Conservation (phyloP, 2,797 vertebrate species). For the Crenuchus spilurus region DNA sequence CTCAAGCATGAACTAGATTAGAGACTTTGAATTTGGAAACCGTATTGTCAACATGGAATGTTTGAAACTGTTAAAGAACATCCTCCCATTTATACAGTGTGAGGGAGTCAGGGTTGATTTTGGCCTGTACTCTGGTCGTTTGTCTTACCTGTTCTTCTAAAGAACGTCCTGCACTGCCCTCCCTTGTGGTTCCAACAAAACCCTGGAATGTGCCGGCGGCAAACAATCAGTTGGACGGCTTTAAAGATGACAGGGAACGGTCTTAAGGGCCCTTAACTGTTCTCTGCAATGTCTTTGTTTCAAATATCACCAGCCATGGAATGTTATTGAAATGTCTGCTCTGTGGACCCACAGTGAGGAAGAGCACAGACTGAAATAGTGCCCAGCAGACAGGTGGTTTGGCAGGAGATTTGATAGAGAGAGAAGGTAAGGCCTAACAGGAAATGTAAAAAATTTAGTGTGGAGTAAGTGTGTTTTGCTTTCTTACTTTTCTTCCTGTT, state of each 20-base stretch:
- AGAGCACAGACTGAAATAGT: constrained; percentile 2
- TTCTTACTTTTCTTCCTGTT: neutral
- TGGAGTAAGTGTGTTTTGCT: neutral
- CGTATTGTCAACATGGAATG: neutral
- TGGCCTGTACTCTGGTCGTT: constrained; percentile 1
- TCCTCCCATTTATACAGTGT: neutral
- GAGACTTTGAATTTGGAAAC: neutral
- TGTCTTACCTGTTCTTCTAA: neutral
- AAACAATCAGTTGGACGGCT: constrained; percentile 30
- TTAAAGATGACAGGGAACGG: constrained; percentile 32
- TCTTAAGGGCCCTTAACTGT: constrained; percentile 39
- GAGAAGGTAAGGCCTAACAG: neutral
- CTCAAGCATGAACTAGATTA: too few relatives aligned
- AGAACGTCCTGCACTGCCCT: constrained; percentile 2
- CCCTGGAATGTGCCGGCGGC: constrained; percentile 51
- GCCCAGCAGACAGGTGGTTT: constrained; percentile 25
- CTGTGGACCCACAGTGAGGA: constrained; percentile 17
- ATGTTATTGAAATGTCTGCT: constrained; percentile 48
- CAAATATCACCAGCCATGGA: constrained; percentile 24
- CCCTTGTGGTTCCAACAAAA: constrained; percentile 11
- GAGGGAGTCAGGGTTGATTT: neutral
- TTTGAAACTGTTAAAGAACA: neutral
- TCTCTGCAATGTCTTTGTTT: constrained; percentile 29
- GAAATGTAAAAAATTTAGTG: constrained; percentile 1
- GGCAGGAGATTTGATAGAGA: neutral